Percentiles rank a stretch among this genome's conserved stretches.
phyloP scores from a whole-genome alignment of 2,113 vertebrate species.

The Amblyornis subalaris region DNA sequence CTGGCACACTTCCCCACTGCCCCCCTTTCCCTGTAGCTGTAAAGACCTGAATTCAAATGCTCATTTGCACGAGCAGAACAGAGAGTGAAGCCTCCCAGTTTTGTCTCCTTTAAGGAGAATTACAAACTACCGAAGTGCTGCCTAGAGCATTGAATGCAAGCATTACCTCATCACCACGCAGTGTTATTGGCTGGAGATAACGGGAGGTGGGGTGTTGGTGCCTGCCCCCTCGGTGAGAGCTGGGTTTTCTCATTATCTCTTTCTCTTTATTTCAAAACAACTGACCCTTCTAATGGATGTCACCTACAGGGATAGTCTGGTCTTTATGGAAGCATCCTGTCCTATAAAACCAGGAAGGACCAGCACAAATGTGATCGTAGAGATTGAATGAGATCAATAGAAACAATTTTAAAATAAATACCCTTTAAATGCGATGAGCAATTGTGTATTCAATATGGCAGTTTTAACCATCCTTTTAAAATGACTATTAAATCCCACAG shows the following conservation, averaged over 20 bases:
- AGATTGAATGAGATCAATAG: not conserved
- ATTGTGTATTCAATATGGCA: not conserved
- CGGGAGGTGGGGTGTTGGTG: not conserved
- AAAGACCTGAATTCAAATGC: not conserved
- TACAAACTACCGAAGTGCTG: not conserved
- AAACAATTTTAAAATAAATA: not conserved
- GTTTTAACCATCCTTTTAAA: not conserved
- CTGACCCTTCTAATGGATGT: conserved; percentile 29
- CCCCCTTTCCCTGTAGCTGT: not conserved
- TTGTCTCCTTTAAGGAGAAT: not conserved
- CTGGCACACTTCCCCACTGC: not conserved
- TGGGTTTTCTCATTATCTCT: conserved; percentile 29
- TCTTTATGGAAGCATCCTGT: not conserved
- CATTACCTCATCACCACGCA: not conserved
- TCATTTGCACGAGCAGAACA: not conserved
- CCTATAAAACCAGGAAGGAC: not conserved
- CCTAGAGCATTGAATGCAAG: not conserved
- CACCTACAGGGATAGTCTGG: not conserved
- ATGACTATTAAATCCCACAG: not conserved
- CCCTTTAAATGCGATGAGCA: not conserved
- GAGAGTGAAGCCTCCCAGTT: not conserved
- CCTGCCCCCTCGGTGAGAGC: not conserved
- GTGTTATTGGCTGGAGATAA: conserved; percentile 46
- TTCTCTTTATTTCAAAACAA: not conserved
- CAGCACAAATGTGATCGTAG: not conserved